Evolutionary conservation across 2,797 vertebrate genomes (phyloP), one percentile per base, ranked within the genome.

Genomic region (Australoheros facetus): DNA sequence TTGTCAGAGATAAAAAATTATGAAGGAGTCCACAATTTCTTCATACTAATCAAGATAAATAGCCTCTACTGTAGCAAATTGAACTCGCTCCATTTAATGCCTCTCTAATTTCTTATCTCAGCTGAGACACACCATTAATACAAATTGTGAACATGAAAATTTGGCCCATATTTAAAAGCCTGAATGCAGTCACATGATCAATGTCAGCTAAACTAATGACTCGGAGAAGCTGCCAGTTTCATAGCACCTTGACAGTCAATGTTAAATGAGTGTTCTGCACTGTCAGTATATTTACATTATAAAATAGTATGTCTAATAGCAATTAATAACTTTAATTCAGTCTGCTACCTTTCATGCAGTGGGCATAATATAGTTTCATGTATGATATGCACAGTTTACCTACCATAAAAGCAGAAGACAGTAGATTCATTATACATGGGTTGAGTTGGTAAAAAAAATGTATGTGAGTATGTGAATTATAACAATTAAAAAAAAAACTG

Each of bases 161-260:
- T 88, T 82, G 86, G 85, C 85, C 88, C 14, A 80, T 83, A 85
- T 83, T 88, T 91, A 81, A 91, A 91, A 87, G 78, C 84, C 85
- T 39, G 77, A 87, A 76, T 28, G 81, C 74, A 83, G 78, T 62
- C 73, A 56, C 62, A 39, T 89, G 90, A 91, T 88, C n/a, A 85
- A 90, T 90, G 76, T 60, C 48, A 85, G 81, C 85, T 72, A 73
- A 80, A 84, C 79, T 77, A 84, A 91, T 81, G 86, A 75, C 51
- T 77, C 51, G 1, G 69, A 71, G 57, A 55, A 37, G 73, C 75
- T 66, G 69, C 71, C 62, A 75, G 19, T 64, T 77, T 71, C n/a
- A 56, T 5, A 45, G 60, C 77, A 53, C 37, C 58, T 14, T 59
- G 54, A 79, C 66, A 70, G 78, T 14, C 21, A 0, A 39, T 1